These are phyloP conservation scores for Pocillopora meandrina DNA, from an alignment of 92 coral and sea anemone genomes.

Conservation along the genomic window DNA sequence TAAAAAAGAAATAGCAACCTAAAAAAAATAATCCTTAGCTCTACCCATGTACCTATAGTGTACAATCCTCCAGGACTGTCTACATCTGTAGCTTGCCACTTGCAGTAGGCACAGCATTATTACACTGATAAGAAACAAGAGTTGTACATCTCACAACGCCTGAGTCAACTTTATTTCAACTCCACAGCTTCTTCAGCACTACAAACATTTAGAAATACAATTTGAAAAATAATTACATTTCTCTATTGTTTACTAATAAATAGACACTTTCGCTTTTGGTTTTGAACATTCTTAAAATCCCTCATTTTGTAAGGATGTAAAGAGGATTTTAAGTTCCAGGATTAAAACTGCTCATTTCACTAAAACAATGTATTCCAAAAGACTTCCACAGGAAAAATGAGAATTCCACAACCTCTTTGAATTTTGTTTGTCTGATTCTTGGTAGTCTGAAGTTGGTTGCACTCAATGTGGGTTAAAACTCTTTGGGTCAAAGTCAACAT, in stretches of 20 bases:
- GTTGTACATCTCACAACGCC: background rate
- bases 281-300: background rate
- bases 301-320: background rate
- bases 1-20: background rate
- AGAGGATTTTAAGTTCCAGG: background rate
- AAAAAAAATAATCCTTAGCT: too few relatives aligned
- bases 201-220: slow-evolving; percentile 10
- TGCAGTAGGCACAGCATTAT: background rate
- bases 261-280: slow-evolving; percentile 5
- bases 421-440: background rate
- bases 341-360: background rate
- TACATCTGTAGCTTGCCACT: background rate
- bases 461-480: background rate
- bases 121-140: background rate
- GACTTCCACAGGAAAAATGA: background rate
- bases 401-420: background rate
- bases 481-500: too few relatives aligned
- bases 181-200: slow-evolving; percentile 1
- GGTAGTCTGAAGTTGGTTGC: background rate
- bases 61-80: too few relatives aligned
- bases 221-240: slow-evolving; percentile 23
- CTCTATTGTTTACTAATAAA: slow-evolving; percentile 23
- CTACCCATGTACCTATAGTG: too few relatives aligned
- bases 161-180: slow-evolving; percentile 14
- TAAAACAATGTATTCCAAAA: background rate